These are phyloP conservation scores for Oryzias curvinotus DNA, from an alignment of 2,113 vertebrate genomes.

Conservation along the genomic window DNA sequence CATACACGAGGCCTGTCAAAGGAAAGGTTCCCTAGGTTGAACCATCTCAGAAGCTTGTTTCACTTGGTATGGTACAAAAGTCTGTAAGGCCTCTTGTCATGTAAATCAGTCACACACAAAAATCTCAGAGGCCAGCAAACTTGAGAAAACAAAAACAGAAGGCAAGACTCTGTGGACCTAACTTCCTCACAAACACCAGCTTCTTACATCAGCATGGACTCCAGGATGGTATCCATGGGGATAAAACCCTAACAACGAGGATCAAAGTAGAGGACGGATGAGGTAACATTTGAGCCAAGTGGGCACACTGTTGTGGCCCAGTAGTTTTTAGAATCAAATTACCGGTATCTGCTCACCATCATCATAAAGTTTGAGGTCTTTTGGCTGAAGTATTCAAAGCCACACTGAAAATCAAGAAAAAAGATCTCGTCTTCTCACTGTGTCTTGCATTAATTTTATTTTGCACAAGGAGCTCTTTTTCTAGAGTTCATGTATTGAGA, in stretches of 20 bases:
- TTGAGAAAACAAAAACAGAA: slow-evolving; percentile 45
- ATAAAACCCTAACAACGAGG: slow-evolving; percentile 45
- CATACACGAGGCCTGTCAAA: slow-evolving; percentile 26
- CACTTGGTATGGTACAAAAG: slow-evolving; percentile 27
- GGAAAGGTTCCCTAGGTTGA: slow-evolving; percentile 48
- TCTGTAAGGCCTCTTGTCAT: slow-evolving; percentile 60
- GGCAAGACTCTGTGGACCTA: slow-evolving; percentile 41
- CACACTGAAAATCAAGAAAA: too few relatives aligned
- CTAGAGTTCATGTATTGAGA: too few relatives aligned
- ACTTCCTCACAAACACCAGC: slow-evolving; percentile 47
- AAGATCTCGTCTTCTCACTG: too few relatives aligned
- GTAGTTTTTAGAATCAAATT: too few relatives aligned
- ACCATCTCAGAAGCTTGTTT: slow-evolving; percentile 41
- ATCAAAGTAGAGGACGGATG: slow-evolving; percentile 17
- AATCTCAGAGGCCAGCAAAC: slow-evolving; percentile 43
- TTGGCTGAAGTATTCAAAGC: too few relatives aligned
- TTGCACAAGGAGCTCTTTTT: too few relatives aligned
- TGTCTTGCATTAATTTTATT: too few relatives aligned
- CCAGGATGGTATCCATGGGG: slow-evolving; percentile 52
- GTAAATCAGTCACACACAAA: slow-evolving; percentile 60
- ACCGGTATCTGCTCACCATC: too few relatives aligned
- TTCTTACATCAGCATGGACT: slow-evolving; percentile 40
- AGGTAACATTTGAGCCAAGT: slow-evolving; percentile 42
- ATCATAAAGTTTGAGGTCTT: too few relatives aligned
- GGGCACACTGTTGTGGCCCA: neutral